A percentile compares a stretch with the other conserved stretches of the same genome.
These are phyloP conservation scores for Cylas formicarius DNA, from an alignment of 1,140 invertebrate genomes.

Conservation along the genomic window DNA sequence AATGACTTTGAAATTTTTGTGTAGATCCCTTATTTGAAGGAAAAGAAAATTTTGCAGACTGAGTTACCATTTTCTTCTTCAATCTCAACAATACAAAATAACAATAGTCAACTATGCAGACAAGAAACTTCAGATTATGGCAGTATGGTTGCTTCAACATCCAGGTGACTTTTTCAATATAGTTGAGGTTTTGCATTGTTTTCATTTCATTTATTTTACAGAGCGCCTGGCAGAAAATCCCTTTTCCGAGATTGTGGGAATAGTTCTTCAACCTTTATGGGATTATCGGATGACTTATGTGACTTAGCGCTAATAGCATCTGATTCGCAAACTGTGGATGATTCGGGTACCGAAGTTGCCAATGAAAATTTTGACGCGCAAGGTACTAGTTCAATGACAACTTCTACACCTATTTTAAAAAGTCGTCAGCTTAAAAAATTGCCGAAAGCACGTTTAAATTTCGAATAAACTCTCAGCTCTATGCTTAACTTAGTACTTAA, in stretches of 20 bases:
- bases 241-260: neutral
- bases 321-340: neutral
- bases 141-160: slow-evolving; percentile 13
- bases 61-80: slow-evolving; percentile 11
- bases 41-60: slow-evolving; percentile 6
- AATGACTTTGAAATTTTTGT: slow-evolving; percentile 7
- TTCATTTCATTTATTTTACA: slow-evolving; percentile 7
- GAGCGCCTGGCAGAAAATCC: neutral
- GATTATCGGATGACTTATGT: neutral
- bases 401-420: slow-evolving; percentile 12
- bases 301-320: neutral
- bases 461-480: slow-evolving; percentile 1
- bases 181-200: too few species aligned
- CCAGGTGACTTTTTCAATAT: too few species aligned
- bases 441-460: slow-evolving; percentile 12
- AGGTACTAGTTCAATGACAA: neutral
- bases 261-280: neutral
- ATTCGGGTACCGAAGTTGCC: neutral
- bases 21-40: slow-evolving; percentile 9
- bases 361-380: neutral
- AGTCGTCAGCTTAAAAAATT: slow-evolving; percentile 1
- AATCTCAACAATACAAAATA: slow-evolving; percentile 8
- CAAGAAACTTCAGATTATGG: too few species aligned
- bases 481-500: neutral
- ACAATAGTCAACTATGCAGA: too few species aligned